Conservation (phyloP, 37 sponge, comb jelly and placozoan species). For the Amphimedon queenslandica region DNA sequence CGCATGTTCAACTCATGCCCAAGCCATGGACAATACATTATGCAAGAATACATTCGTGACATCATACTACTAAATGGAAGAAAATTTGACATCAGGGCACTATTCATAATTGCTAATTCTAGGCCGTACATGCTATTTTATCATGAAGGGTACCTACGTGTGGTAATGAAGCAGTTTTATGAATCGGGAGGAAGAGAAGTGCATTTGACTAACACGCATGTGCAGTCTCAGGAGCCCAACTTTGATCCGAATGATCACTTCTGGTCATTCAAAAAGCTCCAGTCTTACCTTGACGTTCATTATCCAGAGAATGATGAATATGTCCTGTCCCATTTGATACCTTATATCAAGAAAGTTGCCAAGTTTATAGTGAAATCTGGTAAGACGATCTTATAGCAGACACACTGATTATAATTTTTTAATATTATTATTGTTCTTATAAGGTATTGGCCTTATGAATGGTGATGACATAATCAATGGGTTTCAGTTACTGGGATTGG, state of each 20-base stretch:
- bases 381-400: slow-evolving; percentile 23
- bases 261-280: slow-evolving; percentile 72
- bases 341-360: slow-evolving; percentile 69
- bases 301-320: slow-evolving; percentile 53
- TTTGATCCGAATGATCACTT: slow-evolving; percentile 60
- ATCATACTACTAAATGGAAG: slow-evolving; percentile 59
- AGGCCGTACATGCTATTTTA: slow-evolving; percentile 73
- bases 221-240: slow-evolving; percentile 27
- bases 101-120: slow-evolving; percentile 69
- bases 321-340: slow-evolving; percentile 39
- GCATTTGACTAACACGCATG: slow-evolving; percentile 87
- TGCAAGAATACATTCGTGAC: slow-evolving; percentile 61
- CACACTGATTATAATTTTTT: background rate
- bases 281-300: slow-evolving; percentile 51
- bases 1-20: slow-evolving; percentile 40
- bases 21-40: slow-evolving; percentile 33
- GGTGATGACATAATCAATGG: slow-evolving; percentile 7
- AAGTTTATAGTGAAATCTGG: slow-evolving; percentile 64
- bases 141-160: slow-evolving; percentile 78
- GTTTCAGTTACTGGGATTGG: slow-evolving; percentile 76
- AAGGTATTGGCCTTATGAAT: background rate
- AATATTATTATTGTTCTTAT: background rate
- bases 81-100: slow-evolving; percentile 80
- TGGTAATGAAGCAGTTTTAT: slow-evolving; percentile 55
- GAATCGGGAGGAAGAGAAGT: slow-evolving; percentile 15